Evolutionary conservation across 92 coral and sea anemone species (phyloP), one percentile per base, ranked within the genome.

Genomic region (Epizoanthus illoricatus): DNA sequence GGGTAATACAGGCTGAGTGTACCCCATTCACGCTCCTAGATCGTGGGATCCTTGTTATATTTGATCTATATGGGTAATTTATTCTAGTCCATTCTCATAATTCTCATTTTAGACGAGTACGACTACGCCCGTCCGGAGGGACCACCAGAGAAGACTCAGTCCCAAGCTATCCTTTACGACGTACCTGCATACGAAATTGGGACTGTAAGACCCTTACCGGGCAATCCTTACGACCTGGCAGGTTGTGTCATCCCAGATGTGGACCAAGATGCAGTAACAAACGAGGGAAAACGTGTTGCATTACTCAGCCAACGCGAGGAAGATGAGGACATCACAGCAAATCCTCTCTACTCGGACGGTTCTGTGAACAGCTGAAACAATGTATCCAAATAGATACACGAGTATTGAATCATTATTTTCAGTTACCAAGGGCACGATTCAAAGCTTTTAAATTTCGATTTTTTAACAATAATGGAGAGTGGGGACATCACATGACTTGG

Each of bases 131-230:
- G 60, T 17, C 61, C 61, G 17, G 76, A 72, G 28, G 76, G 61
- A 18, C 62, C 76, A 3, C 40, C 39, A 52, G 76, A 72, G 13
- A 72, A 47, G 55, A 4, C 17, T 33, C 6, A 19, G 5, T 2
- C 24, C 19, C 56, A 71, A 19, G 15, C 58, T 45, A 20, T 6
- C 47, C 28, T 54, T 63, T 74, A 74, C 80, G 80, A 74, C 55
- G 80, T 74, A 21, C 80, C 80, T 4, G 65, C 57, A 18, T 36
- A 65, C 42, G 80, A 74, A 20, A 9, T 74, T 33, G 65, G 80
- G 39, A 55, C 65, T 1, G 0, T 74, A 21, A 74, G 43, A 74
- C 15, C 80, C 5, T n/a, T 55, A 5, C 65, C 66, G 9, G 66
- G 49, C 19, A 74, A 74, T n/a, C 59, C 12, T 36, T 74, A 74